Base-by-base conservation (phyloP, 37 sponge, comb jelly and placozoan species). In the Corticium candelabrum region DNA sequence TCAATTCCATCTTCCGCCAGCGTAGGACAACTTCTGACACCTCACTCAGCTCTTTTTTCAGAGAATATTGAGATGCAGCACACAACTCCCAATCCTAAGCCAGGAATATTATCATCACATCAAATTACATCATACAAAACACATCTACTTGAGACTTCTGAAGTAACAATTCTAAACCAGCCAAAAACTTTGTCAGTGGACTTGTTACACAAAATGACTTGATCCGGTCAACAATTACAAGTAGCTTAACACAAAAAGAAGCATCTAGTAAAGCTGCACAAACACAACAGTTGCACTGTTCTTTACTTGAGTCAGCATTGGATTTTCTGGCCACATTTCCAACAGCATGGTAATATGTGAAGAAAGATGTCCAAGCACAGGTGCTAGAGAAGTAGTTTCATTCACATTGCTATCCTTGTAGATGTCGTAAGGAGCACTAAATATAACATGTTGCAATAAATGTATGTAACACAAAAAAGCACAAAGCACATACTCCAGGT, bases 41-140 rank as follows among this genome's bases (percentile, higher is more conserved):
- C 0, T 62, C 7, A 27, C 82, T 77, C 38, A 95, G 72, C 56
- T 89, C 77, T 34, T 4, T 29, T 11, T 37, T 7, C 1, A 95
- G 81, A 31, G 90, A 89, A 34, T 89, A 84, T 39, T 39, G 68
- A 29, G 78, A 77, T 38, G 85, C 82, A 35, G 96, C 90, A 78
- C 89, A 92, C 7, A 77, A 67, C 77, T 95, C 96, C 96, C 96
- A 95, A 4, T 89, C 88, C 94, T 92, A 69, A 3, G 73, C 73
- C 35, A 70, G 31, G 36, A 15, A 70, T 70, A 5, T 4, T 29
- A 15, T 35, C 36, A 35, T 70, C 36, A 30, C 29, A 70, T 15
- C 21, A 34, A 5, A 43, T 43, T 43, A 5, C 11, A 43, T 43
- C 5, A 43, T 11, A 43, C 56, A 43, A 43, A 43, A 5, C 5